Conservation (phyloP, 1,140 invertebrate genomes). For the Eulimnadia texana region DNA sequence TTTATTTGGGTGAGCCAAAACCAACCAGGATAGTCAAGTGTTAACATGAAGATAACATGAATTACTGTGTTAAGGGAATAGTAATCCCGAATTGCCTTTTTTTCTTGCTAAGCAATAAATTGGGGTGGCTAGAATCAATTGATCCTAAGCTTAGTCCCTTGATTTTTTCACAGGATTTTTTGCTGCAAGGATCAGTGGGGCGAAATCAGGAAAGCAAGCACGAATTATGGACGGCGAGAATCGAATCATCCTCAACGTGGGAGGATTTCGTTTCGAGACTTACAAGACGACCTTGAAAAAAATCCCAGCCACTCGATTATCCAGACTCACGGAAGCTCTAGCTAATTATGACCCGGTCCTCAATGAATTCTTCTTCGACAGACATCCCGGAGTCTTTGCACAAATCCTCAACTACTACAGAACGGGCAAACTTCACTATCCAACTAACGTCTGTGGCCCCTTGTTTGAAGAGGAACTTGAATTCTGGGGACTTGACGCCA, state of each 20-base stretch:
- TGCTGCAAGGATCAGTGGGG: not conserved
- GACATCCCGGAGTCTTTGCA: slow-evolving; percentile 64
- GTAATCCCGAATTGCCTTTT: too few species aligned
- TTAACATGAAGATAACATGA: too few species aligned
- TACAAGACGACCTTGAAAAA: slow-evolving; percentile 77
- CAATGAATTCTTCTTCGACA: slow-evolving; percentile 70
- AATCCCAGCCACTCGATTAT: slow-evolving; percentile 69
- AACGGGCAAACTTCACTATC: slow-evolving; percentile 68
- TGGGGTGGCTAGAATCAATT: too few species aligned
- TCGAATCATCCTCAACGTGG: slow-evolving; percentile 45
- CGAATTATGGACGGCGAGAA: slow-evolving; percentile 38
- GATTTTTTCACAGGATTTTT: not conserved
- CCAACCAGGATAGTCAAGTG: too few species aligned
- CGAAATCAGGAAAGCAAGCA: not conserved
- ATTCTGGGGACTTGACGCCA: slow-evolving; percentile 62
- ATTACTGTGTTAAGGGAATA: too few species aligned
- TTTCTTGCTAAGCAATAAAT: too few species aligned
- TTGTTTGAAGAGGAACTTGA: slow-evolving; percentile 69
- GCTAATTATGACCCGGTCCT: slow-evolving; percentile 80
- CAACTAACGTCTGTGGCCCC: slow-evolving; percentile 68
- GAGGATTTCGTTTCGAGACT: slow-evolving; percentile 44
- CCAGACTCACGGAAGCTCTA: slow-evolving; percentile 62
- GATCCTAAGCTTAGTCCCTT: too few species aligned
- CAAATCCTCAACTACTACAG: slow-evolving; percentile 61
- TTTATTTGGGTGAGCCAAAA: too few species aligned